phyloP scores from a whole-genome alignment of 1,140 invertebrate genomes.

The Drosophila repletoides region DNA sequence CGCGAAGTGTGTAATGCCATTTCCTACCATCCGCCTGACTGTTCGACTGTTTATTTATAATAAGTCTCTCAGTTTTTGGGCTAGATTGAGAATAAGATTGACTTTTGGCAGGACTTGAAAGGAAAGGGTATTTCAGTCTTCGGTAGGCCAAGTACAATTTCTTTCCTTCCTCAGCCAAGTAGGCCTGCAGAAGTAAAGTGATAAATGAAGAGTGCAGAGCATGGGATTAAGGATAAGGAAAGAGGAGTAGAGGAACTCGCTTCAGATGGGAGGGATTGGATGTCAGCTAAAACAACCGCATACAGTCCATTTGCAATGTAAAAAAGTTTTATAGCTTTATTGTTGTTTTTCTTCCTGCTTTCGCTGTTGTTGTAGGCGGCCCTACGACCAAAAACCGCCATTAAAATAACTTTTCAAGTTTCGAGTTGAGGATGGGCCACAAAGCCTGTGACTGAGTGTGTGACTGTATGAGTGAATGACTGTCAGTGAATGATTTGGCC shows the following conservation, averaged over 20 bases:
- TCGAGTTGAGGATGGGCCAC: neutral
- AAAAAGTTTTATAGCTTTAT: constrained; percentile 27
- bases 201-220: neutral
- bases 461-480: neutral
- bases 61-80: too few species aligned
- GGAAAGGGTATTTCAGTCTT: too few species aligned
- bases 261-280: neutral
- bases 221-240: neutral
- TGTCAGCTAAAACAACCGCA: constrained; percentile 22
- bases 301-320: constrained; percentile 32
- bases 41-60: too few species aligned
- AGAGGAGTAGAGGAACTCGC: neutral
- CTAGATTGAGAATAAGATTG: too few species aligned
- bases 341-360: neutral
- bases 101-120: too few species aligned
- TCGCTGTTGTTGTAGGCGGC: constrained; percentile 6
- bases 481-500: neutral
- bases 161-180: too few species aligned
- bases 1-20: too few species aligned
- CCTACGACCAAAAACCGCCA: constrained; percentile 46
- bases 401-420: constrained; percentile 63
- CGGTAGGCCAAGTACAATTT: too few species aligned
- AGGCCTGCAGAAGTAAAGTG: neutral
- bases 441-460: neutral
- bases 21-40: too few species aligned